Evolutionary conservation across 2,797 vertebrate genomes (phyloP).

Genomic region (Enteromius fasciolatus): DNA sequence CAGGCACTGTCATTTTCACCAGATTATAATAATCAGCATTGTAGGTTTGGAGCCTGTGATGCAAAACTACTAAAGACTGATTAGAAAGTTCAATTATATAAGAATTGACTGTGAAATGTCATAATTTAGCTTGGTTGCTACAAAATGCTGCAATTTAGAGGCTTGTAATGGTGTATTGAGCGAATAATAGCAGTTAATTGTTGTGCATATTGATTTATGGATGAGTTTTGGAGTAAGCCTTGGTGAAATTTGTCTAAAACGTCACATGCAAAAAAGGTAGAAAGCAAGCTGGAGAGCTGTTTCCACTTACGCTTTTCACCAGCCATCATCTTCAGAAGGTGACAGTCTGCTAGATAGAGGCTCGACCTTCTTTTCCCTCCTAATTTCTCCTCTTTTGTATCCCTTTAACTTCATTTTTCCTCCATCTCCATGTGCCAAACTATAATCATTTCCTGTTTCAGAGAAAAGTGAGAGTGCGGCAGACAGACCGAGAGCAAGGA

Average conservation of each 20-base stretch:
- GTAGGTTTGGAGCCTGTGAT: conserved; percentile 5
- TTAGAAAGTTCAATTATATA: not conserved
- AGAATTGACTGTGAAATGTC: not conserved
- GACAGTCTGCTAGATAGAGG: conserved; percentile 21
- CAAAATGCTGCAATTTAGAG: conserved; percentile 3
- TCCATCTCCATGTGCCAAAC: conserved; percentile 17
- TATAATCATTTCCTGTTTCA: conserved; percentile 3
- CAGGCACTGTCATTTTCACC: not conserved
- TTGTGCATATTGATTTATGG: conserved; percentile 22
- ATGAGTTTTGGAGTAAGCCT: not conserved
- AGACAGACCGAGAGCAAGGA: not conserved
- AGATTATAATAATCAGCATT: not conserved
- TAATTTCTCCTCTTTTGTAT: not conserved
- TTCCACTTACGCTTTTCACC: not conserved
- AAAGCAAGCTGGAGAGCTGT: not conserved
- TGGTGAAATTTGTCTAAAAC: conserved; percentile 29
- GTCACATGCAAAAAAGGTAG: conserved; percentile 9
- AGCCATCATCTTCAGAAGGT: not conserved
- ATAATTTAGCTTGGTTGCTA: conserved; percentile 2
- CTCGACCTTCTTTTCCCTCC: not conserved
- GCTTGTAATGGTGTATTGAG: conserved; percentile 19
- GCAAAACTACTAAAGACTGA: not conserved
- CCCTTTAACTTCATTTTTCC: not conserved
- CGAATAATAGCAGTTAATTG: conserved; percentile 32
- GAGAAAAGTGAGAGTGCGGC: not conserved